phyloP scores from a whole-genome alignment of 1,140 invertebrate species.

The Diprion similis region DNA sequence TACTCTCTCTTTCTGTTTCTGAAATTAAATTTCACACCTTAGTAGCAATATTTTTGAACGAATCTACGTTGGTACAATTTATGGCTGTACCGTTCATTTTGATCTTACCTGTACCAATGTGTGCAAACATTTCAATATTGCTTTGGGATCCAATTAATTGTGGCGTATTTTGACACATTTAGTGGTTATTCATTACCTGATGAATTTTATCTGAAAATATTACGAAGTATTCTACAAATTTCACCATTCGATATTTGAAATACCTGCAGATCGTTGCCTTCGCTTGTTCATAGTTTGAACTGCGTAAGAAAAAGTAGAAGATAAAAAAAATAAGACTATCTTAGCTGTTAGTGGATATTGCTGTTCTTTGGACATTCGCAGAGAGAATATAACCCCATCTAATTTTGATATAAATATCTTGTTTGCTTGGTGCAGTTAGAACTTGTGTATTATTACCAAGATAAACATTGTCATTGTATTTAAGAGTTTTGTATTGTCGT shows the following conservation, averaged over 20 bases:
- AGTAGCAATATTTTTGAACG: too few relatives aligned
- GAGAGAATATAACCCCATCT: not conserved
- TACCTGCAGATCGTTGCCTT: not conserved
- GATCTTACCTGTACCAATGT: too few relatives aligned
- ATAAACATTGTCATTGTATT: not conserved
- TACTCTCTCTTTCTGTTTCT: too few relatives aligned
- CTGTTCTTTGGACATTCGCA: not conserved
- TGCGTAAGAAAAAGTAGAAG: not conserved
- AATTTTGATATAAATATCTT: not conserved
- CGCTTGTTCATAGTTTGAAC: not conserved
- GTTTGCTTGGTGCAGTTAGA: not conserved
- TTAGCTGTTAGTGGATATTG: not conserved
- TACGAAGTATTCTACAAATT: not conserved
- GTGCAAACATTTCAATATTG: too few relatives aligned
- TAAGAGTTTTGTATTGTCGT: slow-evolving; percentile 6
- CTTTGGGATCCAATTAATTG: not conserved
- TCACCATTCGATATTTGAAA: not conserved
- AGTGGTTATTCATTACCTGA: not conserved
- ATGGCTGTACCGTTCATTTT: too few relatives aligned
- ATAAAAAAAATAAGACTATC: not conserved
- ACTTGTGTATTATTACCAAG: not conserved
- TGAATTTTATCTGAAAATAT: not conserved
- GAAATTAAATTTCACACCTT: too few relatives aligned
- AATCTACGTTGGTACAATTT: too few relatives aligned
- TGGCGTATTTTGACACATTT: not conserved